phyloP scores from a whole-genome alignment of 2,888 invertebrate species.

The Drosophila mimica region DNA sequence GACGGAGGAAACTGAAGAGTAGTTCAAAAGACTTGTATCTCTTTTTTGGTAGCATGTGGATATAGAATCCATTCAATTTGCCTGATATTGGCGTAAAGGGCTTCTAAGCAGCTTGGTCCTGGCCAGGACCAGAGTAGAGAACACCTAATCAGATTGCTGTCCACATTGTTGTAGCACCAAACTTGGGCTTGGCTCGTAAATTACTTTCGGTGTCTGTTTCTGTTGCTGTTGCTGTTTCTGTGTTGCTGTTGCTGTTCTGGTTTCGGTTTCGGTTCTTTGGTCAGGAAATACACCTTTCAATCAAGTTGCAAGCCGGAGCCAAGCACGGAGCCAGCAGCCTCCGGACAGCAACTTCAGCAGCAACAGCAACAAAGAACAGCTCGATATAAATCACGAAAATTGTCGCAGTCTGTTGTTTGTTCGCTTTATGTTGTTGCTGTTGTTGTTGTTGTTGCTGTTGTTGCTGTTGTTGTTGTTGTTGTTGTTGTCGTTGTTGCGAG shows the following conservation, averaged over 20 bases:
- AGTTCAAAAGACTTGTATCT: slow-evolving; percentile 19
- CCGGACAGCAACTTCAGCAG: slow-evolving; percentile 25
- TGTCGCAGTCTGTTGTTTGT: slow-evolving; percentile 48
- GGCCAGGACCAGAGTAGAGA: slow-evolving; percentile 1
- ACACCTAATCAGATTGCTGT: slow-evolving; percentile 20
- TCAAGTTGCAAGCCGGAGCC: slow-evolving; percentile 42
- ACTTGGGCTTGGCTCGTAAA: slow-evolving; percentile 36
- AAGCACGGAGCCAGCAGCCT: slow-evolving; percentile 9
- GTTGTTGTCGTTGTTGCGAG: slow-evolving; percentile 7
- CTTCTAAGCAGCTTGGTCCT: slow-evolving; percentile 16
- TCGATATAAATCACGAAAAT: slow-evolving; percentile 64
- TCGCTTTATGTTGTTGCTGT: background rate
- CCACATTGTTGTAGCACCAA: slow-evolving; percentile 22
- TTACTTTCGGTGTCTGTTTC: slow-evolving; percentile 33
- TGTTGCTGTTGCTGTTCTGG: slow-evolving; percentile 16
- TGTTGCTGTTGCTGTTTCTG: slow-evolving; percentile 18
- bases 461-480: slow-evolving; percentile 9
- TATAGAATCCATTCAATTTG: slow-evolving; percentile 22
- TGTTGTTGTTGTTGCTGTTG: slow-evolving; percentile 12
- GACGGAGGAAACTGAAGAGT: background rate
- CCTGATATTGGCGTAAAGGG: background rate
- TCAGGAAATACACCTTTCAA: slow-evolving; percentile 55
- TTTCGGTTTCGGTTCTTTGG: slow-evolving; percentile 14
- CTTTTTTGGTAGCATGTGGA: slow-evolving; percentile 13
- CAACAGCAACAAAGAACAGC: slow-evolving; percentile 26